phyloP scores from a whole-genome alignment of 2,797 vertebrate species.

The Neomorphus geoffroyi region DNA sequence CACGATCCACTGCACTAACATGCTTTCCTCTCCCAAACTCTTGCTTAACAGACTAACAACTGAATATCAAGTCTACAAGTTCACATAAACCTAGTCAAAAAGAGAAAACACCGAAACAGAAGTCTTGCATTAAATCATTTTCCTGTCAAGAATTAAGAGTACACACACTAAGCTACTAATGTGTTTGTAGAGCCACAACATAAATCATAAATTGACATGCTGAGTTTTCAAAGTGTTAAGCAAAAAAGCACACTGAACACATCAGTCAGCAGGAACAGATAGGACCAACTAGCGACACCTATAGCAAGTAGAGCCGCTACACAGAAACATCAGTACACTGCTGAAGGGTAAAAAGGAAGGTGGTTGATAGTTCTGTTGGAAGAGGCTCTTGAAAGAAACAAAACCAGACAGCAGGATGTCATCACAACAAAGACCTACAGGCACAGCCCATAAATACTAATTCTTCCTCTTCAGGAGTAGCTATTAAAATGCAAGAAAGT shows the following conservation, averaged over 20 bases:
- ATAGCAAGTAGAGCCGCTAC: background rate
- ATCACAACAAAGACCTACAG: background rate
- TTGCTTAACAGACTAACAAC: background rate
- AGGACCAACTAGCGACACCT: background rate
- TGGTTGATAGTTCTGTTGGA: background rate
- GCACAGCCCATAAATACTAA: background rate
- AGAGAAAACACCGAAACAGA: background rate
- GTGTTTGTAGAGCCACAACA: background rate
- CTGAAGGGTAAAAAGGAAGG: conserved; percentile 18
- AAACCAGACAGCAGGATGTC: conserved; percentile 8
- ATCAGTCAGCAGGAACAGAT: background rate
- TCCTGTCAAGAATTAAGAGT: background rate
- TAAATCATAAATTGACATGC: background rate
- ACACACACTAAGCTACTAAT: background rate
- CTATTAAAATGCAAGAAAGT: conserved; percentile 16
- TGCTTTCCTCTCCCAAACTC: background rate
- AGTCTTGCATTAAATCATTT: background rate
- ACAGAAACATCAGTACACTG: background rate
- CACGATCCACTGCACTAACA: background rate
- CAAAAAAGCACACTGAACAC: background rate
- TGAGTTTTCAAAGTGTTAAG: background rate
- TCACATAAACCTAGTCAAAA: background rate
- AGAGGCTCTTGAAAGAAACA: conserved; percentile 27
- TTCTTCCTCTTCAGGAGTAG: background rate
- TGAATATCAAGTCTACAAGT: background rate